Conservation (phyloP, 2,797 vertebrate species). For the Coccyzus lansbergi region DNA sequence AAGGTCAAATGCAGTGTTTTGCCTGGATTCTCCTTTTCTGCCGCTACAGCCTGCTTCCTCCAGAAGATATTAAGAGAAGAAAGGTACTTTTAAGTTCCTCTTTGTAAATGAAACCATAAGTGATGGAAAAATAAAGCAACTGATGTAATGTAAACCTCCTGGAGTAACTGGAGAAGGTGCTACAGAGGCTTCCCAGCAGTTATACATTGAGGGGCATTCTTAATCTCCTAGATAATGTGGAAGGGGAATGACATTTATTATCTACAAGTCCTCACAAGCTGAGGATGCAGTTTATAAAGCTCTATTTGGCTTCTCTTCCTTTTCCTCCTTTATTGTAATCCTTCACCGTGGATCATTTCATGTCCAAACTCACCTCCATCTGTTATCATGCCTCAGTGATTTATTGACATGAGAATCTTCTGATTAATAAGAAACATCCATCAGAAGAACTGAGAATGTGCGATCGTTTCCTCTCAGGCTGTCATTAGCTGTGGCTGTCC, state of each 20-base stretch:
- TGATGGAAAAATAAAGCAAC: conserved; percentile 51
- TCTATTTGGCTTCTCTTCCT: neutral
- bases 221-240: conserved; percentile 50
- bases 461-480: conserved; percentile 45
- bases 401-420: neutral
- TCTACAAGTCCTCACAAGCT: conserved; percentile 50
- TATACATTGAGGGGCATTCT: conserved; percentile 42
- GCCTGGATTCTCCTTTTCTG: neutral
- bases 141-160: conserved; percentile 53
- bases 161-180: conserved; percentile 64
- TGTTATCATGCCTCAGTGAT: conserved; percentile 21
- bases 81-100: conserved; percentile 41
- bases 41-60: neutral
- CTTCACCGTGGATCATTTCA: conserved; percentile 34
- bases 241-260: conserved; percentile 51
- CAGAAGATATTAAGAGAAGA: conserved; percentile 15
- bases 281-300: conserved; percentile 36
- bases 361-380: conserved; percentile 47
- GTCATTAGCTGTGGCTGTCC: conserved; percentile 22
- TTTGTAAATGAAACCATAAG: conserved; percentile 39
- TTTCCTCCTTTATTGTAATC: conserved; percentile 31
- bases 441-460: conserved; percentile 38
- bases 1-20: neutral
- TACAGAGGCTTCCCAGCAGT: conserved; percentile 53
- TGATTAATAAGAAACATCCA: conserved; percentile 50